These are phyloP conservation scores for Melanocharis versteri DNA, from an alignment of 2,113 vertebrate genomes.

Conservation along the genomic window DNA sequence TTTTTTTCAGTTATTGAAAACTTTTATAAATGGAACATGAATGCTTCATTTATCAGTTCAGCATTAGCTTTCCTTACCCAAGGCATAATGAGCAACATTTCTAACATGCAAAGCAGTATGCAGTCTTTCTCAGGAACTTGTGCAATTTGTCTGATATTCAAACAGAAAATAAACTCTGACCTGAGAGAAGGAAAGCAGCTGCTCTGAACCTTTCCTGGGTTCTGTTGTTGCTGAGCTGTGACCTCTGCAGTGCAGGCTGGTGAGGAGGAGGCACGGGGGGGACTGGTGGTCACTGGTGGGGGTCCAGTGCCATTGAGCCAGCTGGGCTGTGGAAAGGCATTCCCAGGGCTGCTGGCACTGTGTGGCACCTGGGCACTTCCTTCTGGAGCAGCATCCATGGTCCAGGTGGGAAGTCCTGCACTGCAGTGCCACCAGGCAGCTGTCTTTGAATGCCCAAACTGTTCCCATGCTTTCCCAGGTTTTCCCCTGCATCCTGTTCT, in stretches of 20 bases:
- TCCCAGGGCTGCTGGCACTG: not conserved
- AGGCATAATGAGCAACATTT: not conserved
- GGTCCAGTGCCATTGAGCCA: not conserved
- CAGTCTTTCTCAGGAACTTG: not conserved
- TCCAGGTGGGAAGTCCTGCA: not conserved
- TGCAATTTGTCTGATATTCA: not conserved
- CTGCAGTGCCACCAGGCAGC: not conserved
- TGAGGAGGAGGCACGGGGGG: accelerated
- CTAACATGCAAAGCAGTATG: not conserved
- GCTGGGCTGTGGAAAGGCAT: not conserved
- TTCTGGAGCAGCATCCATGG: not conserved
- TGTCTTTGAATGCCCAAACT: not conserved
- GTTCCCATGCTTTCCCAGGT: not conserved
- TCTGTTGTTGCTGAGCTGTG: not conserved
- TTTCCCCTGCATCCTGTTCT: not conserved
- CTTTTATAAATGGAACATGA: not conserved
- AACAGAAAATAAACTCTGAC: not conserved
- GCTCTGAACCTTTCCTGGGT: not conserved
- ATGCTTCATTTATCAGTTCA: not conserved
- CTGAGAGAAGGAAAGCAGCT: not conserved
- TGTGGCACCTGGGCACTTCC: not conserved
- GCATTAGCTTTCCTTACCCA: not conserved
- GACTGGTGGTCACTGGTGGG: not conserved
- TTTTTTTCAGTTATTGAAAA: not conserved
- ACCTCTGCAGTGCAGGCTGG: not conserved